These are phyloP conservation scores for Brachionus rotundiformis DNA, from an alignment of 1,140 invertebrate genomes.

Conservation along the genomic window DNA sequence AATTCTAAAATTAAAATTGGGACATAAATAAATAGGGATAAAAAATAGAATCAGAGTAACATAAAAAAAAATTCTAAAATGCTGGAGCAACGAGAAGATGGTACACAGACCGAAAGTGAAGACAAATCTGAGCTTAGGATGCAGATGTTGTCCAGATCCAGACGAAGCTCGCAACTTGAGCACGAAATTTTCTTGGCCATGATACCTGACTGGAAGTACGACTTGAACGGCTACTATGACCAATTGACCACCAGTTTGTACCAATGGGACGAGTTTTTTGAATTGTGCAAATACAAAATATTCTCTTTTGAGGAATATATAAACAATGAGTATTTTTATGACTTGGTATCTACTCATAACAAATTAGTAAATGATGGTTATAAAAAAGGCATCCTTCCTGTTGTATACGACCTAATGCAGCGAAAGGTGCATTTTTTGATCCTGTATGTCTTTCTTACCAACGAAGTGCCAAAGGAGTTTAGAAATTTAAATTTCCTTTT, in stretches of 20 bases:
- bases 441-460: conserved; percentile 12
- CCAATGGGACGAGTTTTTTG: conserved; percentile 28
- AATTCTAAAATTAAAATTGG: background rate
- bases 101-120: background rate
- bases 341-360: background rate
- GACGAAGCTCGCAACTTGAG: conserved; percentile 1
- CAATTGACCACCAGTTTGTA: background rate
- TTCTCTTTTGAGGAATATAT: conserved; percentile 9
- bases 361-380: background rate
- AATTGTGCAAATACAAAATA: conserved; percentile 21
- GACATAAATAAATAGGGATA: background rate
- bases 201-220: conserved; percentile 31
- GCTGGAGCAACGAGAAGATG: background rate
- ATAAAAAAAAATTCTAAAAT: background rate
- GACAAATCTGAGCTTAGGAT: background rate
- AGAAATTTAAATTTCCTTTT: conserved; percentile 20
- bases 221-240: conserved; percentile 24
- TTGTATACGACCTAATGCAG: background rate
- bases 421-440: conserved; percentile 31
- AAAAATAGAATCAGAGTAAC: background rate
- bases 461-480: conserved; percentile 18
- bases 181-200: conserved; percentile 21
- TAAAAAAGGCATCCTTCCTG: background rate
- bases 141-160: background rate
- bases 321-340: background rate